Percentiles rank a stretch among this genome's conserved stretches.
These are phyloP conservation scores for Trilocha varians DNA, from an alignment of 2,888 invertebrate species.

Conservation along the genomic window DNA sequence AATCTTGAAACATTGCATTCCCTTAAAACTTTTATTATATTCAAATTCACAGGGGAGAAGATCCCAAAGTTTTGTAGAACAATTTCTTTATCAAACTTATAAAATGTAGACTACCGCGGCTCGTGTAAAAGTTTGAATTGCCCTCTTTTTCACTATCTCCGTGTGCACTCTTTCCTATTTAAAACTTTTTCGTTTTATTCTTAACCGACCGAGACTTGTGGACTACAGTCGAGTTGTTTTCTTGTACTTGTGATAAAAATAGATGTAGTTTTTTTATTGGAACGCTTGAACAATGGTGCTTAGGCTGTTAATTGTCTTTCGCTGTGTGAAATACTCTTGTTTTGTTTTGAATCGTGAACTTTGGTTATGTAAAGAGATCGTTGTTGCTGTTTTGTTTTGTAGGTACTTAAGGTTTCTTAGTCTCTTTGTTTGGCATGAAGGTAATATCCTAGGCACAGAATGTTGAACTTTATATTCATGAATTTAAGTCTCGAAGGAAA, in stretches of 20 bases:
- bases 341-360: not conserved
- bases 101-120: conserved; percentile 48
- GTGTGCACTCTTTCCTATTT: conserved; percentile 65
- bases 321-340: conserved; percentile 4
- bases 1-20: not conserved
- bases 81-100: conserved; percentile 55
- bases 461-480: no score
- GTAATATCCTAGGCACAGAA: no score
- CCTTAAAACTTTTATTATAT: conserved; percentile 8
- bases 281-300: conserved; percentile 5
- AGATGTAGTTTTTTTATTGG: conserved; percentile 8
- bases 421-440: no score
- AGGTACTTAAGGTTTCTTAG: no score
- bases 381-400: not conserved
- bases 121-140: conserved; percentile 63
- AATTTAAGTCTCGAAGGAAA: no score
- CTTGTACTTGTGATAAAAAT: conserved; percentile 24
- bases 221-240: conserved; percentile 24
- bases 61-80: conserved; percentile 43
- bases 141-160: conserved; percentile 65
- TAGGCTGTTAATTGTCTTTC: not conserved
- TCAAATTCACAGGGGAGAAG: conserved; percentile 14
- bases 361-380: not conserved
- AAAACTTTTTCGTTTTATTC: conserved; percentile 65
- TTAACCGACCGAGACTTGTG: conserved; percentile 34